Base-by-base conservation (phyloP, 2,888 invertebrate species). In the Ormyrus pomaceus region DNA sequence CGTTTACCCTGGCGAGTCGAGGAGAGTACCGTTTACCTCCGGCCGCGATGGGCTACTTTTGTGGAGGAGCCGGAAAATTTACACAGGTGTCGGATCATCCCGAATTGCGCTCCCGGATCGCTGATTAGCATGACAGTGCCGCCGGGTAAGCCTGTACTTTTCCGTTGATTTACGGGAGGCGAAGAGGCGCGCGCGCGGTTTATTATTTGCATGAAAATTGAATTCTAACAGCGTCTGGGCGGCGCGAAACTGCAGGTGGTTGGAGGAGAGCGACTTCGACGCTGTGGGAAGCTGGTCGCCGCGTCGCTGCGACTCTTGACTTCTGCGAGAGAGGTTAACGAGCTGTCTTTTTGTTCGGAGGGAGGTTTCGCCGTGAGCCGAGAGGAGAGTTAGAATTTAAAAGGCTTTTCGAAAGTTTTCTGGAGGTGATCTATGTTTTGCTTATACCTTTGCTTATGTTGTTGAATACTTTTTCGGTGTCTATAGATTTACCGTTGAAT, bases 41-140 rank as follows among this genome's bases (percentile, higher is more conserved):
- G 4, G 34, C 34, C 34, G 34, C 34, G 34, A 34, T 34, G 34
- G 4, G 34, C 34, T 34, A 34, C 68, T 75, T 75, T 75, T 75
- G 50, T 55, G n/a, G 51, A 34, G 34, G 34, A 34, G 55, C 13
- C 11, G 6, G n/a, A 8, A 75, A 75, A 79, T 75, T 79, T 65
- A 79, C 65, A 70, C 75, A 79, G 75, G 70, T 79, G 79, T 65
- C 45, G 55, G 68, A 55, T 34, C 55, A 51, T 66, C 65, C 51
- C 50, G 50, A n/a, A 8, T 13, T 9, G 19, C 11, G 6, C 7
- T 34, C 34, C 34, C 11, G 56, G n/a, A 13, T 50, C 19, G 10
- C 19, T 55, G 50, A 56, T 78, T 78, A 78, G 11, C 72, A 78
- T 78, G 48, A 72, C 53, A 71, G 48, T 9, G 48, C 19, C 59